Conservation (phyloP, 2,797 vertebrate genomes). For the Amniataba percoides region DNA sequence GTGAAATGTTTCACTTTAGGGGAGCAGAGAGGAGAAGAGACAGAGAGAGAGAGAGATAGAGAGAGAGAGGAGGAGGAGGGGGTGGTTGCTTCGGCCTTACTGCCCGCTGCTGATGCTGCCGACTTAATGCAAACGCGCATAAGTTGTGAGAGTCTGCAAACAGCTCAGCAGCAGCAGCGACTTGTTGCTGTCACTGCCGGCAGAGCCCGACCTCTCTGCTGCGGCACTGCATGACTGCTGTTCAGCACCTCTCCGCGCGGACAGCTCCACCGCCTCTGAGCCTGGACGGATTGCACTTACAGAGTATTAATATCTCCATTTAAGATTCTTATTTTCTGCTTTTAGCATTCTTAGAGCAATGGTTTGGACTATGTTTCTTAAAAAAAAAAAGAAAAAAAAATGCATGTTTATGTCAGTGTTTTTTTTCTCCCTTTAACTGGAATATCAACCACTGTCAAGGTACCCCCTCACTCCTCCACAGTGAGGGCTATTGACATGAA, state of each 20-base stretch:
- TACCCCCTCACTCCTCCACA: slow-evolving; percentile 61
- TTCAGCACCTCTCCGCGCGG: slow-evolving; percentile 85
- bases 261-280: slow-evolving; percentile 83
- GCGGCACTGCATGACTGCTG: slow-evolving; percentile 79
- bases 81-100: slow-evolving; percentile 69
- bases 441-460: slow-evolving; percentile 80
- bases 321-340: slow-evolving; percentile 85
- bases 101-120: slow-evolving; percentile 77
- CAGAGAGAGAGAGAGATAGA: no score
- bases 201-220: slow-evolving; percentile 66
- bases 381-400: slow-evolving; percentile 62
- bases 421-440: slow-evolving; percentile 69
- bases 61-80: slow-evolving; percentile 30
- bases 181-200: slow-evolving; percentile 73
- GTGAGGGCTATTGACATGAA: slow-evolving; percentile 82
- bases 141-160: slow-evolving; percentile 71
- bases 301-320: slow-evolving; percentile 83
- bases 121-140: slow-evolving; percentile 79
- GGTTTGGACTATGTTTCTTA: slow-evolving; percentile 82
- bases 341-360: slow-evolving; percentile 86
- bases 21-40: slow-evolving; percentile 30
- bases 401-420: slow-evolving; percentile 89
- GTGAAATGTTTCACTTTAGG: slow-evolving; percentile 51
- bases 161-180: slow-evolving; percentile 63
- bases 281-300: slow-evolving; percentile 86